Evolutionary conservation across 1,140 invertebrate species (phyloP), one percentile per base, ranked within the genome.

Genomic region (Papilio helenus): DNA sequence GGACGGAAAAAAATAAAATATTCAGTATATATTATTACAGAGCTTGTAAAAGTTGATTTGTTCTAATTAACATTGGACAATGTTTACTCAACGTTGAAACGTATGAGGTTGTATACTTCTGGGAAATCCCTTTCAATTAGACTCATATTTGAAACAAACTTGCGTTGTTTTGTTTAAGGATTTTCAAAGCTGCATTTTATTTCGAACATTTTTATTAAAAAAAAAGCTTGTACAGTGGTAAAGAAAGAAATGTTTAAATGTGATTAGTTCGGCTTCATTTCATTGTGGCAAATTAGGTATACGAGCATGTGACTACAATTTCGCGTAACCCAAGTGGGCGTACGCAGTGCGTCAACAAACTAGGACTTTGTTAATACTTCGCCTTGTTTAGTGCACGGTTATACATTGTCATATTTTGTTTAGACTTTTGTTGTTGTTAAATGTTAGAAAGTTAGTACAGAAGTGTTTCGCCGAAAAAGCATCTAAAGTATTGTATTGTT

Each of bases 281-380:
- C 26, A 34, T 29, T 68, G 26, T 14, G 26, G 26, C 26, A 68
- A 68, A 68, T 68, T 68, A 3, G 61, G 26, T 26, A 29, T 68
- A 68, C 26, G 61, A 68, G 20, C 61, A 34, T 68, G 14, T 34
- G 26, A 68, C 61, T 68, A 29, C 26, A 68, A 68, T 68, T 68
- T 68, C 23, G 23, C 26, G 12, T 29, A 68, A 68, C 14, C 26
- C 26, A 14, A 29, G 61, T 68, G 26, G 58, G 58, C 23, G 20
- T 23, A 12, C 3, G 8, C 61, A 29, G 61, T 34, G 61, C 23
- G 61, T 65, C 58, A 65, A 23, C 12, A 61, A 61, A 65, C 23
- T 65, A 65, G 26, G 12, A 34, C 61, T 65, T 65, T 65, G 61
- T 65, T 26, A 65, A 65, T 65, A 55, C n/a, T 55, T 55, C 51